A percentile compares a stretch with the other conserved stretches of the same genome.
These are phyloP conservation scores for Heterotis niloticus DNA, from an alignment of 2,113 vertebrate species.

Conservation along the genomic window DNA sequence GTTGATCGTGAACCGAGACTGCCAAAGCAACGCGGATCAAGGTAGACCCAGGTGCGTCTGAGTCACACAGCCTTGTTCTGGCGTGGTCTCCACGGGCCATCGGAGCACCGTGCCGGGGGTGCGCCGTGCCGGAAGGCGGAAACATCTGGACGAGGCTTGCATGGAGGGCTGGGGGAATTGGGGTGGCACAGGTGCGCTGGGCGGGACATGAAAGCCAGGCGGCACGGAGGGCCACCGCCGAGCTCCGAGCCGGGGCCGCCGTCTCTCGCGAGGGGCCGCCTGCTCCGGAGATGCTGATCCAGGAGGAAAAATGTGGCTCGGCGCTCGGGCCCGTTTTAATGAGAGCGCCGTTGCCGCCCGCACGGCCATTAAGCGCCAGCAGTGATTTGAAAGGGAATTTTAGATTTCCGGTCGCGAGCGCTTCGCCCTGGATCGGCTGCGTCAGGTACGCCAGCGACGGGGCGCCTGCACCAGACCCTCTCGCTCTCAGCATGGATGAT, in stretches of 20 bases:
- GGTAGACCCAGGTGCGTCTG: conserved; percentile 29
- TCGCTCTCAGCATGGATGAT: conserved; percentile 68
- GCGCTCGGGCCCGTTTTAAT: conserved; percentile 59
- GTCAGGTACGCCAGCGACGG: conserved; percentile 47
- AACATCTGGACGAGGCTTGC: conserved; percentile 44
- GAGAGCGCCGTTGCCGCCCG: conserved; percentile 54
- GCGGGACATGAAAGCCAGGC: conserved; percentile 49
- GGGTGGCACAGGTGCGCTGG: conserved; percentile 35
- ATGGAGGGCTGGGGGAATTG: neutral
- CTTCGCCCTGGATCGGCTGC: conserved; percentile 59
- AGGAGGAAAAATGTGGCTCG: conserved; percentile 48
- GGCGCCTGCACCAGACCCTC: conserved; percentile 52
- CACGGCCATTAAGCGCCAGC: conserved; percentile 65
- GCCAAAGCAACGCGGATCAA: neutral
- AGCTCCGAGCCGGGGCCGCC: conserved; percentile 25
- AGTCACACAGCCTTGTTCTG: conserved; percentile 20
- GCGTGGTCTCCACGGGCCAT: conserved; percentile 14
- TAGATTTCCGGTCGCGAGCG: conserved; percentile 68
- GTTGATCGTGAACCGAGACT: conserved; percentile 5
- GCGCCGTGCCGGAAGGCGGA: conserved; percentile 26
- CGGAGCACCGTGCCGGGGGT: conserved; percentile 27
- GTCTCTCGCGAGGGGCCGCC: conserved; percentile 50
- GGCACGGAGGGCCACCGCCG: conserved; percentile 37
- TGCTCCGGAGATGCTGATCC: conserved; percentile 64
- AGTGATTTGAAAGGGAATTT: conserved; percentile 76